These are phyloP conservation scores for Poeciliopsis presidionis DNA, from an alignment of 2,797 vertebrate species.

Conservation along the genomic window DNA sequence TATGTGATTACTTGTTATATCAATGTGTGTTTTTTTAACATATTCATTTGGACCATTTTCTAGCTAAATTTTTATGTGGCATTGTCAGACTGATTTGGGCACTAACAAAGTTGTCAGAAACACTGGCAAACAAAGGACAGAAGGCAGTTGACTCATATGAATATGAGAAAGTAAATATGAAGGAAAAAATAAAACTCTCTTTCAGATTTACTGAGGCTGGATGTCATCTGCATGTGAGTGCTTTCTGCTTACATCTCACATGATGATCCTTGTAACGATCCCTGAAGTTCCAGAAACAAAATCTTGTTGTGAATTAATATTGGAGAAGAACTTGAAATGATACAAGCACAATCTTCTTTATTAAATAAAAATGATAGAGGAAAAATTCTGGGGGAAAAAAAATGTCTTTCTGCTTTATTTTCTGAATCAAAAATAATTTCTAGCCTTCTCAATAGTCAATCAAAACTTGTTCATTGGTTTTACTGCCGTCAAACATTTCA, in stretches of 20 bases:
- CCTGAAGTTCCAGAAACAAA: not conserved
- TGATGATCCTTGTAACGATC: not conserved
- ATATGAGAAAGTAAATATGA: not conserved
- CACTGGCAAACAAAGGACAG: not conserved
- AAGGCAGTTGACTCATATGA: not conserved
- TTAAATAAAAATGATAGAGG: too few relatives aligned
- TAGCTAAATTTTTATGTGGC: not conserved
- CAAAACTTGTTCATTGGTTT: not conserved
- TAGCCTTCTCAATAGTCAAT: not conserved
- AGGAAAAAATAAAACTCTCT: not conserved
- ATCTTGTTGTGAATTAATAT: not conserved
- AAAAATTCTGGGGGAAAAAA: too few relatives aligned
- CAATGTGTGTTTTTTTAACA: not conserved
- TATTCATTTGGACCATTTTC: not conserved
- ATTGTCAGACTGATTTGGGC: not conserved
- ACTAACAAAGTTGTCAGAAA: not conserved
- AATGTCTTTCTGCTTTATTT: too few relatives aligned
- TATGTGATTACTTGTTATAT: not conserved
- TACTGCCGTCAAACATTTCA: too few relatives aligned
- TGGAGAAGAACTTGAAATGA: not conserved
- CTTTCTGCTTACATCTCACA: not conserved
- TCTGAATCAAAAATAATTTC: too few relatives aligned
- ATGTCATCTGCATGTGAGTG: not conserved
- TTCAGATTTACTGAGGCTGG: not conserved
- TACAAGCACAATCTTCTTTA: too few relatives aligned